Conservation (phyloP, 2,113 vertebrate genomes). For the Mobula hypostoma region DNA sequence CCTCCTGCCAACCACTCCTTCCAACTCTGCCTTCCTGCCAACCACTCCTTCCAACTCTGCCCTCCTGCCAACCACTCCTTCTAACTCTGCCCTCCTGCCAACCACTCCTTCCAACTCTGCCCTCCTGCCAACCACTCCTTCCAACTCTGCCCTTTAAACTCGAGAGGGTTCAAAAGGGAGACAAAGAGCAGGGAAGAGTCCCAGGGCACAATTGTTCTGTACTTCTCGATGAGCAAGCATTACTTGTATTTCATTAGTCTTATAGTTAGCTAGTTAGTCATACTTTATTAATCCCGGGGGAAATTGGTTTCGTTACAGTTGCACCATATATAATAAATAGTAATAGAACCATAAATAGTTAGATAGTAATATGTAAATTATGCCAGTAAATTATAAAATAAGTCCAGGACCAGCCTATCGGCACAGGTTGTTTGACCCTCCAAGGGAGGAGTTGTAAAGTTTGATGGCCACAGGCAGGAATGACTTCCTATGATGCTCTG, state of each 20-base stretch:
- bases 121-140: not conserved
- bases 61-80: not conserved
- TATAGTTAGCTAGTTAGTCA: too few species aligned
- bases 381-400: too few species aligned
- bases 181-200: not conserved
- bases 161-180: not conserved
- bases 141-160: not conserved
- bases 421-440: too few species aligned
- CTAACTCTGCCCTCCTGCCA: not conserved
- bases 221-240: not conserved
- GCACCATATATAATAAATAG: too few species aligned
- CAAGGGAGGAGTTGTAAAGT: too few species aligned
- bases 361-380: too few species aligned
- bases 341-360: too few species aligned
- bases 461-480: too few species aligned
- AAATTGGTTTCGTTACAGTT: too few species aligned
- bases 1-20: not conserved
- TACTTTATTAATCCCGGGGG: too few species aligned
- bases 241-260: not conserved
- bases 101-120: not conserved
- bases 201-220: not conserved
- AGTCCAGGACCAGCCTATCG: too few species aligned
- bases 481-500: too few species aligned
- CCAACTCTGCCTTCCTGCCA: not conserved
- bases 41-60: not conserved